Percentiles rank a stretch among this genome's conserved stretches.
Evolutionary conservation across 1,140 invertebrate species (phyloP).

Genomic region (Sycophaga agraensis): DNA sequence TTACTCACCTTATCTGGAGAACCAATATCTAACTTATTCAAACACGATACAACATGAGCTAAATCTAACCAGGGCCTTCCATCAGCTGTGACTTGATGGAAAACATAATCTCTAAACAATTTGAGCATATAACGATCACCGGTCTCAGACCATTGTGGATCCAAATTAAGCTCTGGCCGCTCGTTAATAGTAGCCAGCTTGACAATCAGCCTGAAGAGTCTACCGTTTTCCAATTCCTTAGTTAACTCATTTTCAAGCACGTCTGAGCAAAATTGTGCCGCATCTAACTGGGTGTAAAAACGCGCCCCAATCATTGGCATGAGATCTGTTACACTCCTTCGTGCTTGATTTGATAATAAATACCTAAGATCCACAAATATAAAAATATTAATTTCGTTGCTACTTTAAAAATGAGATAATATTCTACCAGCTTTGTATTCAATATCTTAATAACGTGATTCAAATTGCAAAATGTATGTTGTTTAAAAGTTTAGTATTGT

Average conservation of each 20-base stretch:
- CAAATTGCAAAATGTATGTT: too few species aligned
- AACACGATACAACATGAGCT: conserved; percentile 88
- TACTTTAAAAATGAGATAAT: too few species aligned
- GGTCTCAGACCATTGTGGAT: conserved; percentile 94
- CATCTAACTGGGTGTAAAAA: conserved; percentile 94
- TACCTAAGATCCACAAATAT: too few species aligned
- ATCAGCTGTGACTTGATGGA: conserved; percentile 90
- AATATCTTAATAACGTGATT: too few species aligned
- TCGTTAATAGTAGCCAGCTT: conserved; percentile 93
- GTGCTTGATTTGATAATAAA: conserved; percentile 70
- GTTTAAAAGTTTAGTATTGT: too few species aligned
- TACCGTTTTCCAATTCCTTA: conserved; percentile 93
- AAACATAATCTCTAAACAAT: conserved; percentile 95
- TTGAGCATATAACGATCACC: conserved; percentile 97
- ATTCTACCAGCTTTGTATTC: too few species aligned
- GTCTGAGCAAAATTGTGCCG: conserved; percentile 82
- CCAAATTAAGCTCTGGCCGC: conserved; percentile 90
- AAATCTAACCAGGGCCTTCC: conserved; percentile 95
- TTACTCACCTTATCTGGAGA: conserved; percentile 79
- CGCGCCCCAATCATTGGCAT: conserved; percentile 99
- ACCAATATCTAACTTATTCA: conserved; percentile 93
- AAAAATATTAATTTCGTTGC: too few species aligned
- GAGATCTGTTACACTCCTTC: conserved; percentile 87
- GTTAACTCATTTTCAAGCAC: conserved; percentile 86
- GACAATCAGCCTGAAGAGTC: conserved; percentile 84